phyloP scores from a whole-genome alignment of 2,888 invertebrate species.

The Cyclophora punctaria region DNA sequence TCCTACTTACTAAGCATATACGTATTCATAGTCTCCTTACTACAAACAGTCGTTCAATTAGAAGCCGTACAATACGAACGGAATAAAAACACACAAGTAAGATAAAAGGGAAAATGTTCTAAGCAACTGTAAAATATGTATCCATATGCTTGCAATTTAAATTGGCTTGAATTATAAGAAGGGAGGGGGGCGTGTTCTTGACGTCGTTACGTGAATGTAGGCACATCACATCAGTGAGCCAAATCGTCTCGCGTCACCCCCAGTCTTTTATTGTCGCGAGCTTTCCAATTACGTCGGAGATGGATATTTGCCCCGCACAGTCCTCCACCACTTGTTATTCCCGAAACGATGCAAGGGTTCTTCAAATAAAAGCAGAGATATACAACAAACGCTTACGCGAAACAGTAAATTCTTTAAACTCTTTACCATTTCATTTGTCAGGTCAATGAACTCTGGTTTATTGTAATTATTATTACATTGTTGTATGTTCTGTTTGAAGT shows the following conservation, averaged over 20 bases:
- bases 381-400: slow-evolving; percentile 14
- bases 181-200: slow-evolving; percentile 19
- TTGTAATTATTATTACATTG: no score
- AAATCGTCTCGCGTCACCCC: slow-evolving; percentile 41
- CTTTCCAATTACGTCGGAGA: slow-evolving; percentile 57
- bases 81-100: no score
- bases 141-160: slow-evolving; percentile 17
- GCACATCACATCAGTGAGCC: slow-evolving; percentile 34
- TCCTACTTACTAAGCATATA: no score
- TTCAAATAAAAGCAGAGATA: slow-evolving; percentile 31
- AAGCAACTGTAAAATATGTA: background rate
- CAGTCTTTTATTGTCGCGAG: slow-evolving; percentile 51
- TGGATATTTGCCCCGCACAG: slow-evolving; percentile 35
- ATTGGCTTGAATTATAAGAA: slow-evolving; percentile 26
- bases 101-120: no score
- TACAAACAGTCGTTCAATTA: no score
- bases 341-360: slow-evolving; percentile 37
- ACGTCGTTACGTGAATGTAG: slow-evolving; percentile 24
- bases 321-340: slow-evolving; percentile 32
- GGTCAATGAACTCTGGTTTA: no score
- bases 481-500: no score
- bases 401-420: slow-evolving; percentile 15
- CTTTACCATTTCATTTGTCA: no score
- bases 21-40: no score
- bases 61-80: no score